Evolutionary conservation across 2,888 invertebrate species (phyloP).

Genomic region (Taphrorychus bicolor): DNA sequence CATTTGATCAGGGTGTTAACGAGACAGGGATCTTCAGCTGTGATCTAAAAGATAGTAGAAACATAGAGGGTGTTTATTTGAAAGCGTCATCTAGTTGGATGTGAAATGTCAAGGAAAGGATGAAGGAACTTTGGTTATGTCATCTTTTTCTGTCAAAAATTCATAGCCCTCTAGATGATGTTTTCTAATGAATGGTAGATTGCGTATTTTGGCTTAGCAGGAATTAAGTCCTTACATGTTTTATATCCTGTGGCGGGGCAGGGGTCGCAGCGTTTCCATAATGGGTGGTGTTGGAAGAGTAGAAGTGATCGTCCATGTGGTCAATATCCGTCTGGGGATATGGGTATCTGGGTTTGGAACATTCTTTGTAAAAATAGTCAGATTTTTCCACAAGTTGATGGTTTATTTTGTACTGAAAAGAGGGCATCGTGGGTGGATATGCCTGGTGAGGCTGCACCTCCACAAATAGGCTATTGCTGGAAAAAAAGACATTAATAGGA

Average conservation of each 20-base stretch:
- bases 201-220: no score
- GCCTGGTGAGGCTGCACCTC: conserved; percentile 48
- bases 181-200: no score
- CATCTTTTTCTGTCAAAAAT: no score
- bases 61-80: neutral
- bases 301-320: conserved; percentile 46
- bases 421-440: conserved; percentile 48
- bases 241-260: conserved; percentile 12
- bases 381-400: conserved; percentile 46
- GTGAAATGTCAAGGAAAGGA: neutral
- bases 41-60: neutral
- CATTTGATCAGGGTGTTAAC: conserved; percentile 51
- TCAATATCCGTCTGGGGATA: conserved; percentile 32
- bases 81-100: neutral
- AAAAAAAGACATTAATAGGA: no score
- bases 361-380: conserved; percentile 44
- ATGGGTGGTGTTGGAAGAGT: conserved; percentile 44
- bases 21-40: conserved; percentile 42
- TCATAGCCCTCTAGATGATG: no score
- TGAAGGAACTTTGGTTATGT: neutral
- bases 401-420: conserved; percentile 51
- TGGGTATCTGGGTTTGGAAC: conserved; percentile 39
- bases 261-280: neutral
- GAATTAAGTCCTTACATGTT: conserved; percentile 17
- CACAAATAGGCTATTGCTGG: conserved; percentile 48